Conservation (phyloP, 1,140 invertebrate species). For the Eupeodes corollae region DNA sequence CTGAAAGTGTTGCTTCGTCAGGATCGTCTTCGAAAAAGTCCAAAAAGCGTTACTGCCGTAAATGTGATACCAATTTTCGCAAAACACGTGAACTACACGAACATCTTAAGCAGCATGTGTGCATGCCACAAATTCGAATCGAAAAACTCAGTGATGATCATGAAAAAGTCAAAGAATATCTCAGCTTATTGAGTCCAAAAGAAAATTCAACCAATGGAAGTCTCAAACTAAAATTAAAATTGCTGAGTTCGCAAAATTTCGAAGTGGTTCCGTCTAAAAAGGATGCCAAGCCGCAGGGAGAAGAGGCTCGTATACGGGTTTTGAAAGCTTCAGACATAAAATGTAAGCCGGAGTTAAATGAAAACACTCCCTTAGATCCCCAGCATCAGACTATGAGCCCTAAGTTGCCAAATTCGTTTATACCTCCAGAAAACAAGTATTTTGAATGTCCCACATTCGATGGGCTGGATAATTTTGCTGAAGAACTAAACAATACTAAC, state of each 20-base stretch:
- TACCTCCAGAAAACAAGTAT: background rate
- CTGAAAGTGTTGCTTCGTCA: background rate
- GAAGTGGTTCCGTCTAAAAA: background rate
- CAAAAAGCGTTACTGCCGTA: background rate
- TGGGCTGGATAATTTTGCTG: background rate
- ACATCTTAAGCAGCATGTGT: slow-evolving; percentile 1
- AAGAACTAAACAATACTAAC: background rate
- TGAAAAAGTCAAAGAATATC: background rate
- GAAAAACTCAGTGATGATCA: background rate
- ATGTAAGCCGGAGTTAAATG: background rate
- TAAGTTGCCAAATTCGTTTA: background rate
- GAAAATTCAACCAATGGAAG: background rate
- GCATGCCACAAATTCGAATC: background rate
- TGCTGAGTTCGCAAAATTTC: background rate
- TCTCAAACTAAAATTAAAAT: slow-evolving; percentile 2
- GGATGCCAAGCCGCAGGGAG: background rate
- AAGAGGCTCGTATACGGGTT: background rate
- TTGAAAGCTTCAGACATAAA: slow-evolving; percentile 1
- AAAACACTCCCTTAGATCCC: background rate
- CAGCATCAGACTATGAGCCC: background rate
- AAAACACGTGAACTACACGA: background rate
- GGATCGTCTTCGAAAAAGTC: background rate
- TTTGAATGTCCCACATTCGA: slow-evolving; percentile 5
- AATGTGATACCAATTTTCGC: background rate
- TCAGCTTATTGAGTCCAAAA: background rate